Base-by-base conservation (phyloP, 2,113 vertebrate genomes). In the Oryzias melastigma region DNA sequence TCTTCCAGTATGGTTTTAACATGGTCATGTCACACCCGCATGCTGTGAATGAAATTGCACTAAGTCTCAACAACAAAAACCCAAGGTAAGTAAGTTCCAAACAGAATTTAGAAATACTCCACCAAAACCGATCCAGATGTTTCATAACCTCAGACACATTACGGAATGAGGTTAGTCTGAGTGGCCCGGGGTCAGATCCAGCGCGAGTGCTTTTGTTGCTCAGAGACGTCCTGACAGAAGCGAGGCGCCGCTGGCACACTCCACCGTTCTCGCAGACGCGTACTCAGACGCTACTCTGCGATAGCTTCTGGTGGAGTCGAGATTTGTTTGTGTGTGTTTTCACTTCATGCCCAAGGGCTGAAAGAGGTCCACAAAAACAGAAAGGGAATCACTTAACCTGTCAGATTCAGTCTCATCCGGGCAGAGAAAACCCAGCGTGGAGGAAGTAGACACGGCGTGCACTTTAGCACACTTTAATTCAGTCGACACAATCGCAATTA, bases 21-120 rank as follows among this genome's bases (percentile, higher is more conserved):
- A 88, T 98, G 92, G 97, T 98, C 68, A 98, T 98, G 97, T 98
- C 97, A 52, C 97, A 98, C 68, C 94, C 95, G 4, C 95, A 96
- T 0, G 95, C 96, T 46, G 97, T 98, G 85, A 98, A 98, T 45
- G 96, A 98, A 93, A 98, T 98, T 54, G 96, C 96, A 62, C 94
- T 98, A 80, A 98, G 97, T 87, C 93, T 98, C 88, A 98, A 98
- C 85, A 98, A 98, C 85, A 98, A 97, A 89, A 98, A 95, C 71
- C 93, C 95, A 10, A 94, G 97, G 96, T 98, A 66, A 89, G 96
- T 98, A 66, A 89, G 71, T 55, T 58, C 12, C 4, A 14, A 22
- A 1, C 27, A n/a, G 1, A 40, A n/a, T 10, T 17, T 19, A n/a
- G 19, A 58, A 25, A 42, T n/a, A 15, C 8, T 1, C 15, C 4